Evolutionary conservation across 92 coral and sea anemone species (phyloP).

Genomic region (Parazoanthus swiftii): DNA sequence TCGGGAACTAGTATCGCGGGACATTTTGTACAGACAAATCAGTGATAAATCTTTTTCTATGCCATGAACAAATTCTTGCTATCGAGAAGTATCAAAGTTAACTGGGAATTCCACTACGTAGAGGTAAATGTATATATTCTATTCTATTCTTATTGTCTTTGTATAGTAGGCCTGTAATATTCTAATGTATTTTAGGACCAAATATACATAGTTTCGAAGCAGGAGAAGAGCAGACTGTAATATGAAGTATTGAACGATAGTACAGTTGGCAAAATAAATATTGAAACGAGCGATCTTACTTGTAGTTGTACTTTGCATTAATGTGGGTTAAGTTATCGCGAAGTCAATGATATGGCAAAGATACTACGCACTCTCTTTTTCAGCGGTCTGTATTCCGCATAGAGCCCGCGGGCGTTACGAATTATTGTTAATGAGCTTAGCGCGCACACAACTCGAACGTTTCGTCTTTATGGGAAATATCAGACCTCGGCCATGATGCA

Average conservation of each 20-base stretch:
- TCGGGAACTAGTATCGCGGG: neutral
- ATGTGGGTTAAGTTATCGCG: too few relatives aligned
- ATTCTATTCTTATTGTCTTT: constrained; percentile 40
- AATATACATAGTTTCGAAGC: constrained; percentile 42
- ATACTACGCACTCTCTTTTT: too few relatives aligned
- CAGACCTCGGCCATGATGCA: too few relatives aligned
- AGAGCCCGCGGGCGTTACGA: too few relatives aligned
- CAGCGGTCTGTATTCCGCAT: too few relatives aligned
- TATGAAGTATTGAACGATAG: constrained; percentile 29
- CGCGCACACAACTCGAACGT: too few relatives aligned
- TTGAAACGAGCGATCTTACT: neutral
- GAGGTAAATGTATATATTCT: constrained; percentile 35
- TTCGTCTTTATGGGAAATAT: too few relatives aligned
- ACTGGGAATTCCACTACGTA: neutral
- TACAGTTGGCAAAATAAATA: constrained; percentile 40
- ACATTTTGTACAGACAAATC: constrained; percentile 35
- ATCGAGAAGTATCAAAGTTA: neutral
- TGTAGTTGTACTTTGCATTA: neutral
- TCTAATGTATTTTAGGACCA: constrained; percentile 47
- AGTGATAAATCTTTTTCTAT: constrained; percentile 18
- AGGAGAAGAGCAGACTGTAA: constrained; percentile 26
- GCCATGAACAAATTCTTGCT: constrained; percentile 20
- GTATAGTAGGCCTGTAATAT: constrained; percentile 42
- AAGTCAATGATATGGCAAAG: too few relatives aligned
- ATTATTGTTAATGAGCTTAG: too few relatives aligned